Conservation (phyloP, 2,797 vertebrate genomes). For the Adelosebastes latens region DNA sequence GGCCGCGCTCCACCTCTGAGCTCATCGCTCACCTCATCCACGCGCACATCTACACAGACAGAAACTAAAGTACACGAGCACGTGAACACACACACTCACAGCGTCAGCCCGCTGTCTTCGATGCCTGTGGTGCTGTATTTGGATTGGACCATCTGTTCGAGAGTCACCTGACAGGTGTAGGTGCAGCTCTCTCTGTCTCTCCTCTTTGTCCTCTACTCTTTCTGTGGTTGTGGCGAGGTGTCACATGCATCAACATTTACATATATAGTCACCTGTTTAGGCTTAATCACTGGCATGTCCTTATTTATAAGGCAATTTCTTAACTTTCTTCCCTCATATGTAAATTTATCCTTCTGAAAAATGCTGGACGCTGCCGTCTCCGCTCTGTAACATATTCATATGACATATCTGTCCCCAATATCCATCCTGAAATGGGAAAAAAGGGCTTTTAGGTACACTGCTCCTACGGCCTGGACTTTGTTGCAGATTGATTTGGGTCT, state of each 20-base stretch:
- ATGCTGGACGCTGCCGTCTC: not conserved
- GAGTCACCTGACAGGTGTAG: slow-evolving; percentile 79
- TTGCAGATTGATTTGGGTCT: not conserved
- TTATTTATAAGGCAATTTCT: not conserved
- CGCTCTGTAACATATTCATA: not conserved
- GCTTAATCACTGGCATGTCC: not conserved
- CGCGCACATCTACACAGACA: slow-evolving; percentile 19
- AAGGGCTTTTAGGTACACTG: not conserved
- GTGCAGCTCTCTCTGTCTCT: slow-evolving; percentile 32
- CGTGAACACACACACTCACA: slow-evolving; percentile 36
- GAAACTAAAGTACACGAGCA: slow-evolving; percentile 16
- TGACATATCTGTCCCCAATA: not conserved
- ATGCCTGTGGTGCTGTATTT: slow-evolving; percentile 65
- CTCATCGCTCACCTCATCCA: slow-evolving; percentile 50
- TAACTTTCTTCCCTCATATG: not conserved
- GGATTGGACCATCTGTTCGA: slow-evolving; percentile 73
- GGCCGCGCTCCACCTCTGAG: slow-evolving; percentile 66
- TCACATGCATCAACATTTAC: slow-evolving; percentile 29
- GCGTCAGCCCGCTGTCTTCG: slow-evolving; percentile 41
- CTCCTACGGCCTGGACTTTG: not conserved
- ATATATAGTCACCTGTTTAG: not conserved
- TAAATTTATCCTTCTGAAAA: not conserved
- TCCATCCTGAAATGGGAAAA: not conserved
- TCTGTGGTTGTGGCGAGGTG: not conserved
- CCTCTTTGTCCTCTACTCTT: slow-evolving; percentile 53